Percentiles rank a stretch among this genome's conserved stretches.
Evolutionary conservation across 2,797 vertebrate species (phyloP).

Genomic region (Cirrhinus molitorella): DNA sequence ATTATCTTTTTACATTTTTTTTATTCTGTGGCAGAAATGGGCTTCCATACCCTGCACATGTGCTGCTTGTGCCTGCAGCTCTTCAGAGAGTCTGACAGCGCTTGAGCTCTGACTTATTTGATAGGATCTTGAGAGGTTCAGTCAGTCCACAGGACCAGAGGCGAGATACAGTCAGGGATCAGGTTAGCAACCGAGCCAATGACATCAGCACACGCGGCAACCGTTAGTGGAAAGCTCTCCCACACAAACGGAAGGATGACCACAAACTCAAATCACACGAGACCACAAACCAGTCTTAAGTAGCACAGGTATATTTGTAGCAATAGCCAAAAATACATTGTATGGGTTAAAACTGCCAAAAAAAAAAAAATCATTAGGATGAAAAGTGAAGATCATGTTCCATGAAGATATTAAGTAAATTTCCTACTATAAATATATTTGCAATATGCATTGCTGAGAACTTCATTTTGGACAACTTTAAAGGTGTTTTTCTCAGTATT

Average conservation of each 20-base stretch:
- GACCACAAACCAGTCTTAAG: too few relatives aligned
- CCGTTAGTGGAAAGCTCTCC: conserved; percentile 16
- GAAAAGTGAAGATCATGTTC: too few relatives aligned
- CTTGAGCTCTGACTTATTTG: neutral
- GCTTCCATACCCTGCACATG: neutral
- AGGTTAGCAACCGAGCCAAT: neutral
- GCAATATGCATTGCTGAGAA: too few relatives aligned
- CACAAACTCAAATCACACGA: conserved; percentile 9
- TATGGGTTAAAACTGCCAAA: too few relatives aligned
- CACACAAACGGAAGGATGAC: conserved; percentile 1
- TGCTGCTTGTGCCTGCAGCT: neutral
- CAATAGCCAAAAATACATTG: too few relatives aligned
- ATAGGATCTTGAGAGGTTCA: conserved; percentile 11
- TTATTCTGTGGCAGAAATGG: neutral
- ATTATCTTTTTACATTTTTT: neutral
- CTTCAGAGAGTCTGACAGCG: conserved; percentile 2
- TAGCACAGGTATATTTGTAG: too few relatives aligned
- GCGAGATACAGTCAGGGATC: neutral
- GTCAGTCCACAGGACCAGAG: neutral
- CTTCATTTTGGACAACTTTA: too few relatives aligned
- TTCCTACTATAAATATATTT: too few relatives aligned
- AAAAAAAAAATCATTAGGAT: too few relatives aligned
- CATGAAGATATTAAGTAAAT: too few relatives aligned
- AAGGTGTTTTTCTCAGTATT: too few relatives aligned
- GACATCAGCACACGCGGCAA: conserved; percentile 8